A percentile compares a stretch with the other conserved stretches of the same genome.
These are phyloP conservation scores for Eunapius fragilis DNA, from an alignment of 37 sponge, comb jelly and placozoan species.

Conservation along the genomic window DNA sequence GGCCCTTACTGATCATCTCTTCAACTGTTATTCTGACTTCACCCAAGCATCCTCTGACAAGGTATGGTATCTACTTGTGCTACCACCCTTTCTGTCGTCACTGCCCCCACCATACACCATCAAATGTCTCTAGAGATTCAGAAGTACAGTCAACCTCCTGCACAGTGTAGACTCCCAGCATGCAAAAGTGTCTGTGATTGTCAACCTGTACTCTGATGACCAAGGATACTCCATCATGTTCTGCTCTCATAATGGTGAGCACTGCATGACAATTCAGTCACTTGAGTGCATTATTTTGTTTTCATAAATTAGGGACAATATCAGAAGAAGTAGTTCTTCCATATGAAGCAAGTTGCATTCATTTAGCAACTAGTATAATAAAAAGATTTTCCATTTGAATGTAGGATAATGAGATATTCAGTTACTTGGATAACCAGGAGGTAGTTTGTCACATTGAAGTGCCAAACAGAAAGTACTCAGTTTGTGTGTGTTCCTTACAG, in stretches of 20 bases:
- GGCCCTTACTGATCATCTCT: conserved; percentile 34
- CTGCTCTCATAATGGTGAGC: not conserved
- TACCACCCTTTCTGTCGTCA: no score
- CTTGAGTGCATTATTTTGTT: not conserved
- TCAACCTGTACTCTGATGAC: conserved; percentile 70
- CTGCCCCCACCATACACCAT: no score
- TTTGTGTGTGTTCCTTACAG: conserved; percentile 2
- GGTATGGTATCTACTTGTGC: not conserved
- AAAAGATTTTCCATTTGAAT: not conserved
- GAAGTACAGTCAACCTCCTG: conserved; percentile 55
- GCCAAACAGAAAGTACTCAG: no score
- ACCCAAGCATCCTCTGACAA: conserved; percentile 27
- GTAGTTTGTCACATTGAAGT: conserved; percentile 4
- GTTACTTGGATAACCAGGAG: conserved; percentile 79
- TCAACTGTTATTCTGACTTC: conserved; percentile 44
- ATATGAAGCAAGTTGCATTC: conserved; percentile 38
- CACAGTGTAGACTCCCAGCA: conserved; percentile 22
- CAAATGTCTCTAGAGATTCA: no score
- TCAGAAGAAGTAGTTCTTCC: conserved; percentile 53
- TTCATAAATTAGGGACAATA: conserved; percentile 12
- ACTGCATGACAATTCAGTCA: not conserved
- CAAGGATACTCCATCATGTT: conserved; percentile 74
- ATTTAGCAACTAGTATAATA: not conserved
- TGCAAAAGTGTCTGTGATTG: conserved; percentile 40
- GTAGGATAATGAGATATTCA: conserved; percentile 72